Evolutionary conservation across 2,797 vertebrate species (phyloP).

Genomic region (Microchirus variegatus): DNA sequence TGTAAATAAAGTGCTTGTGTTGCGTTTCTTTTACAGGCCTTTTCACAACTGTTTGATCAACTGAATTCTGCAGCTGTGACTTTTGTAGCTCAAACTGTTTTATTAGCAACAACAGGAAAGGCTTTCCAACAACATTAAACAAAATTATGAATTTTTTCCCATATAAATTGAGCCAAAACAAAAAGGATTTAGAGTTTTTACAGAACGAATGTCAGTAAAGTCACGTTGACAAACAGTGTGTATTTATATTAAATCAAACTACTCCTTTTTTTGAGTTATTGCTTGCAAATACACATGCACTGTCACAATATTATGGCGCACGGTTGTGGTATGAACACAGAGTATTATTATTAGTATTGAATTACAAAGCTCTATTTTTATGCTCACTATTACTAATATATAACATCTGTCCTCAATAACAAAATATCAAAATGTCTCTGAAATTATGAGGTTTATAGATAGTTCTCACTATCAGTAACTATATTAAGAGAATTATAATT

Average conservation of each 20-base stretch:
- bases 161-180: too few species aligned
- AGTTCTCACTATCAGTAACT: too few species aligned
- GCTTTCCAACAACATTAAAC: conserved; percentile 7
- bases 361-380: too few species aligned
- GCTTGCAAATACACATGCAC: conserved; percentile 32
- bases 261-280: too few species aligned
- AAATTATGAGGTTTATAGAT: too few species aligned
- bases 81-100: neutral
- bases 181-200: too few species aligned
- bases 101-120: conserved; percentile 8
- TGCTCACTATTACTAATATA: too few species aligned
- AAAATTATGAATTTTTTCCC: neutral
- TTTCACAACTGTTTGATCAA: neutral
- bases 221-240: neutral
- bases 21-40: conserved; percentile 8
- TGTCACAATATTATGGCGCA: neutral
- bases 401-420: too few species aligned
- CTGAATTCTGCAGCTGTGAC: conserved; percentile 10
- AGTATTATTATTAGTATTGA: too few species aligned
- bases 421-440: too few species aligned
- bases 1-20: conserved; percentile 56
- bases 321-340: conserved; percentile 11
- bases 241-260: too few species aligned
- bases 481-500: too few species aligned
- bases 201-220: neutral